Evolutionary conservation across 1,140 invertebrate species (phyloP).

Genomic region (Leptinotarsa defecta): DNA sequence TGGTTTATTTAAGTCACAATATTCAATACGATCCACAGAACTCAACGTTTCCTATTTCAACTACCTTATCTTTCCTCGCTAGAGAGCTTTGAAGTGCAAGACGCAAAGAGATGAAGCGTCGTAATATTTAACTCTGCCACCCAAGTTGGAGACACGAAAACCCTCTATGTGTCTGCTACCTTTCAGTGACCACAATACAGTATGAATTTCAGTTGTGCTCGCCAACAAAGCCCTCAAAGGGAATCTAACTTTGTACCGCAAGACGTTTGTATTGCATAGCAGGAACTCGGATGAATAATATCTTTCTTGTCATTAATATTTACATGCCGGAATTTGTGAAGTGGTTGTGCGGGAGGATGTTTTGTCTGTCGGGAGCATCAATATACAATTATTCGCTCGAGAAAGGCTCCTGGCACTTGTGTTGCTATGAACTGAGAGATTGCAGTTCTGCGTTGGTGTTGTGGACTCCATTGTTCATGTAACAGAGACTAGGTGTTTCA

Average conservation of each 20-base stretch:
- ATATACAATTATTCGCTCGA: conserved; percentile 24
- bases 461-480: no score
- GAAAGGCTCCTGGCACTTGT: background rate
- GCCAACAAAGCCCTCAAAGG: conserved; percentile 16
- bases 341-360: conserved; percentile 19
- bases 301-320: conserved; percentile 27
- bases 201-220: conserved; percentile 12
- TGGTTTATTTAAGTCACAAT: no score
- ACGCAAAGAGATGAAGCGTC: background rate
- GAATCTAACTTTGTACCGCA: conserved; percentile 11
- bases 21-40: no score
- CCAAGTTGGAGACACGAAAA: background rate
- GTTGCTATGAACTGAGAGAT: no score
- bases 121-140: background rate
- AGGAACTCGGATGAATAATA: conserved; percentile 23
- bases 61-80: no score
- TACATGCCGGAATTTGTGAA: conserved; percentile 20
- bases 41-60: no score
- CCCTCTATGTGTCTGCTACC: background rate
- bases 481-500: no score
- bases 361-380: conserved; percentile 21
- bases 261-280: conserved; percentile 16
- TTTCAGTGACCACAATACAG: conserved; percentile 3
- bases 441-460: no score
- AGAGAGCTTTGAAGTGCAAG: no score